A percentile compares a stretch with the other conserved stretches of the same genome.
Evolutionary conservation across 2,797 vertebrate genomes (phyloP).

Genomic region (Eidolon dupreanum): DNA sequence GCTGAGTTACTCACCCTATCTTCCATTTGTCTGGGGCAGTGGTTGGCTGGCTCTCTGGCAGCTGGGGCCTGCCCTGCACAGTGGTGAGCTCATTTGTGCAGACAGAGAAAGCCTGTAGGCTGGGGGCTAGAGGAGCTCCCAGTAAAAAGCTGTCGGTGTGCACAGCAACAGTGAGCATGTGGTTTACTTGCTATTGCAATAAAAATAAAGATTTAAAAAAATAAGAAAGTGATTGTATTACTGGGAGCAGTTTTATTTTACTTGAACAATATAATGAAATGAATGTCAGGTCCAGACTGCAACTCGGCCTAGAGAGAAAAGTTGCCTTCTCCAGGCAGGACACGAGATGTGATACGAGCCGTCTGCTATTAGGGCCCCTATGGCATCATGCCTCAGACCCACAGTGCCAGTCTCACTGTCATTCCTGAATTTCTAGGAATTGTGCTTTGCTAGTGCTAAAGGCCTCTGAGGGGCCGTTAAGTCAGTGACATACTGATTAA

Average conservation of each 20-base stretch:
- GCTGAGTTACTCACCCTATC: neutral
- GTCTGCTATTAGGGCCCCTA: neutral
- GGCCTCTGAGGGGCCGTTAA: neutral
- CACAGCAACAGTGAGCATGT: neutral
- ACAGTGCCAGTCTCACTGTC: neutral
- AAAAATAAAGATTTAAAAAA: neutral
- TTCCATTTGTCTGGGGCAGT: neutral
- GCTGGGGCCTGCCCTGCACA: neutral
- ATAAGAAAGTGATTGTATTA: neutral
- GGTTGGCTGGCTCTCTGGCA: neutral
- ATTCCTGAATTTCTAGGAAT: neutral
- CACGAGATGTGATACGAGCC: neutral
- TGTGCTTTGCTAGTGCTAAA: neutral
- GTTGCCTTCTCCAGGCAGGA: neutral
- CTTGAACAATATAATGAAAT: neutral
- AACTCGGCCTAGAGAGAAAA: neutral
- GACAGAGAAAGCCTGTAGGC: neutral
- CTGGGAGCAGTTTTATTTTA: slow-evolving; percentile 30
- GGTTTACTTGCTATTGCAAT: neutral
- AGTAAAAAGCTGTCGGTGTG: neutral
- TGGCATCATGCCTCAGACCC: neutral
- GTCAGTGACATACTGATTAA: neutral
- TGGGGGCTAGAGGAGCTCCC: neutral
- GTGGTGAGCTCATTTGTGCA: neutral
- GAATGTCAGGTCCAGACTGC: neutral